Conservation (phyloP, 2,888 invertebrate species). For the Chironomus tentans region DNA sequence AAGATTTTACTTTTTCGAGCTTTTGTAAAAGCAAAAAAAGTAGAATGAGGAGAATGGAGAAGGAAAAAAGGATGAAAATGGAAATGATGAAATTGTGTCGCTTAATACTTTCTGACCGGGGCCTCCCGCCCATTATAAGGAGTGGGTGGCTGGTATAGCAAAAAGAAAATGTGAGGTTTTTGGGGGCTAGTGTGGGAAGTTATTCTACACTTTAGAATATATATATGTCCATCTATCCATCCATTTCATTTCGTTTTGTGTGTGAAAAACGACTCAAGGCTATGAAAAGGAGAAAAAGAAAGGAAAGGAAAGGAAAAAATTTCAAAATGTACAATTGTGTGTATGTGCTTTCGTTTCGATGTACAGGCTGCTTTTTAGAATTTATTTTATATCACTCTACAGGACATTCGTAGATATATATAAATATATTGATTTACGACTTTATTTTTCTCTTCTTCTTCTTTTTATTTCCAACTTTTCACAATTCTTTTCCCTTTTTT, state of each 20-base stretch:
- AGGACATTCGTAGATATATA: slow-evolving; percentile 3
- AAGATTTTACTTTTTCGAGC: not conserved
- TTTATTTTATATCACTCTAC: not conserved
- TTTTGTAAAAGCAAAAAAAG: not conserved
- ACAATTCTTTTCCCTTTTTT: not conserved
- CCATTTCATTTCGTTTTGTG: not conserved
- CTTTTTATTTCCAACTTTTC: not conserved
- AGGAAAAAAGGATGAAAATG: not conserved
- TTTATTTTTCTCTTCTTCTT: slow-evolving; percentile 15
- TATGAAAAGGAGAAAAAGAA: not conserved
- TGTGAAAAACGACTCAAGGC: not conserved
- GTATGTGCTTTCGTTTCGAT: not conserved
- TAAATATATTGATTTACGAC: slow-evolving; percentile 20
- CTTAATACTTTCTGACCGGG: not conserved
- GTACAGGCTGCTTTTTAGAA: not conserved
- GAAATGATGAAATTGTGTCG: slow-evolving; percentile 21
- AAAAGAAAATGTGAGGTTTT: not conserved
- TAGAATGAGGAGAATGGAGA: not conserved
- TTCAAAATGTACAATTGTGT: slow-evolving; percentile 18
- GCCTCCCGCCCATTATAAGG: not conserved
- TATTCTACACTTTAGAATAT: not conserved
- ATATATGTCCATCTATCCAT: not conserved
- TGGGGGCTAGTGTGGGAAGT: not conserved
- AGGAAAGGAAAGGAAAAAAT: not conserved
- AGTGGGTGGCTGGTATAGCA: not conserved